Conservation (phyloP, 2,797 vertebrate genomes). For the Phrynocephalus guinanensis region DNA sequence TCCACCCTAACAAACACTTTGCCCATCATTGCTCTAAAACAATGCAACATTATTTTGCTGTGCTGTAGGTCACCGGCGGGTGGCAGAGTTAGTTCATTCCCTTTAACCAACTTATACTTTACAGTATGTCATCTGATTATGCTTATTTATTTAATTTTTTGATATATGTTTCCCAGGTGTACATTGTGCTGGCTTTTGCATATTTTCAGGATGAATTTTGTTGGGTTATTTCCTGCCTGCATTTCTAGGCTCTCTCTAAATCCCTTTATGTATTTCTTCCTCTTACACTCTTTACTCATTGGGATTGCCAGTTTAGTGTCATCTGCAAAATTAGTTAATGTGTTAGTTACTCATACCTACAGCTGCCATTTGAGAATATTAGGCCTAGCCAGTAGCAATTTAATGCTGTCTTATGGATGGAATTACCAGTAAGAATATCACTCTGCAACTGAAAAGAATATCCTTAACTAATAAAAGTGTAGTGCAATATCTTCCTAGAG, state of each 20-base stretch:
- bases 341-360: conserved; percentile 1
- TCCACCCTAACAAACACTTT: too few relatives aligned
- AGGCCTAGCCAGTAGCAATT: background rate
- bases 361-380: conserved; percentile 6
- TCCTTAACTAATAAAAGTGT: background rate
- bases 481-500: background rate
- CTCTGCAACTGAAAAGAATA: too few relatives aligned
- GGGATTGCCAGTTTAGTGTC: conserved; percentile 28
- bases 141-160: conserved; percentile 66
- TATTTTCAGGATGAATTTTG: conserved; percentile 56
- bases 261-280: conserved; percentile 18
- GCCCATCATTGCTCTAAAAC: background rate
- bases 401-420: background rate
- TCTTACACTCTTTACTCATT: background rate
- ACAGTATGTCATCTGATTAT: conserved; percentile 61
- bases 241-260: conserved; percentile 61
- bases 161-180: conserved; percentile 68
- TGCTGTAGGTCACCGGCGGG: conserved; percentile 44
- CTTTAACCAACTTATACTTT: conserved; percentile 68
- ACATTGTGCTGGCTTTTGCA: conserved; percentile 46
- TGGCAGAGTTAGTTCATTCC: conserved; percentile 68
- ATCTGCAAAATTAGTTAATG: conserved; percentile 41
- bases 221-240: conserved; percentile 67
- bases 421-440: background rate
- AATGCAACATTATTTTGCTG: conserved; percentile 37